Conservation (phyloP, 2,113 vertebrate genomes). For the Setophaga coronata region DNA sequence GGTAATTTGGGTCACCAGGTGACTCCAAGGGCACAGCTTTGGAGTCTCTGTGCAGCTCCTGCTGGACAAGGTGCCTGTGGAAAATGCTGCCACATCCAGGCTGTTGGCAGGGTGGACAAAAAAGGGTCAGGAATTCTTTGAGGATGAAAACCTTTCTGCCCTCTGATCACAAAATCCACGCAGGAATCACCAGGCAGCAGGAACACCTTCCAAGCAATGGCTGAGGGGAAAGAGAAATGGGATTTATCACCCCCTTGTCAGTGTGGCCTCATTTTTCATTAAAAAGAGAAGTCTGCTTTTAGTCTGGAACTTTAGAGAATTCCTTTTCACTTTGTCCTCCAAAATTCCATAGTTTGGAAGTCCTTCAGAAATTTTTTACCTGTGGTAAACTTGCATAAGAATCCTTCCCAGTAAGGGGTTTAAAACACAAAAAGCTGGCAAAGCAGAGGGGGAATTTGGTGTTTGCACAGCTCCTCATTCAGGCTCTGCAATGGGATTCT, state of each 20-base stretch:
- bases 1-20: not conserved
- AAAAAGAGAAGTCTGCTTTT: not conserved
- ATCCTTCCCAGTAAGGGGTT: not conserved
- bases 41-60: not conserved
- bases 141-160: not conserved
- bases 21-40: not conserved
- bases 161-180: not conserved
- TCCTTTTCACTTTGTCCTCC: not conserved
- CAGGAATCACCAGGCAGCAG: not conserved
- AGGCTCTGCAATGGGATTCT: not conserved
- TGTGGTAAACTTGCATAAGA: not conserved
- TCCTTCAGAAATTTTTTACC: not conserved
- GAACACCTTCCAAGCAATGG: not conserved
- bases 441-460: not conserved
- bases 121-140: not conserved
- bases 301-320: not conserved
- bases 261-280: not conserved
- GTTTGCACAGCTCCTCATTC: not conserved
- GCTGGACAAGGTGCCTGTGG: not conserved
- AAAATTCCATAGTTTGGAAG: not conserved
- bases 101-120: not conserved
- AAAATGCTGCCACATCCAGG: not conserved
- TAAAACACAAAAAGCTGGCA: not conserved
- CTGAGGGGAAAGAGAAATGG: not conserved
- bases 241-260: not conserved